Conservation (phyloP, 2,888 invertebrate genomes). For the Pyralis farinalis region DNA sequence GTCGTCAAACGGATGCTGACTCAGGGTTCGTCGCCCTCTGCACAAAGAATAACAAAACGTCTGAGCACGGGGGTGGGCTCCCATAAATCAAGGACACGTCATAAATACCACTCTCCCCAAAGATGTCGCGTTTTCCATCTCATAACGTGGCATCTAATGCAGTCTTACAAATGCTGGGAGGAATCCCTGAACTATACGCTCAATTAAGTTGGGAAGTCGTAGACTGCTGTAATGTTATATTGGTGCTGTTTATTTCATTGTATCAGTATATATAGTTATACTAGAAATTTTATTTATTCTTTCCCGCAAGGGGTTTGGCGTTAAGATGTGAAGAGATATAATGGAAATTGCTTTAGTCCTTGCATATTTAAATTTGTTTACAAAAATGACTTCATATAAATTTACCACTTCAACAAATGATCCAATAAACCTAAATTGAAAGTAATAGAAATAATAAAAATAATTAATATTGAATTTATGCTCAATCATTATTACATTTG, state of each 20-base stretch:
- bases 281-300: no score
- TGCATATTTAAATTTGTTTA: no score
- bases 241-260: conserved; percentile 15
- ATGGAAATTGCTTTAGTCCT: no score
- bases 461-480: no score
- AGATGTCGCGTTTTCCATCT: conserved; percentile 10
- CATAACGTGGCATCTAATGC: conserved; percentile 7
- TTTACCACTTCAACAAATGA: no score
- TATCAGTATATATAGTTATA: no score
- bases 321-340: no score
- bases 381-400: no score
- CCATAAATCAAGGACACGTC: conserved; percentile 56
- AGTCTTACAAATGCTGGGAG: conserved; percentile 13
- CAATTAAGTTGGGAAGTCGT: conserved; percentile 45
- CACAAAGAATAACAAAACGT: conserved; percentile 53
- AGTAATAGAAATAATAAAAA: no score
- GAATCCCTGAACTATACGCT: conserved; percentile 27
- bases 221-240: conserved; percentile 28
- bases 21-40: conserved; percentile 37
- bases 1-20: conserved; percentile 19
- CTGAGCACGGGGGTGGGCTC: conserved; percentile 40
- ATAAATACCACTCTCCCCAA: conserved; percentile 49
- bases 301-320: no score
- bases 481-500: no score
- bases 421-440: no score